These are phyloP conservation scores for Homarus gammarus DNA, from an alignment of 2,888 invertebrate genomes.

Conservation along the genomic window DNA sequence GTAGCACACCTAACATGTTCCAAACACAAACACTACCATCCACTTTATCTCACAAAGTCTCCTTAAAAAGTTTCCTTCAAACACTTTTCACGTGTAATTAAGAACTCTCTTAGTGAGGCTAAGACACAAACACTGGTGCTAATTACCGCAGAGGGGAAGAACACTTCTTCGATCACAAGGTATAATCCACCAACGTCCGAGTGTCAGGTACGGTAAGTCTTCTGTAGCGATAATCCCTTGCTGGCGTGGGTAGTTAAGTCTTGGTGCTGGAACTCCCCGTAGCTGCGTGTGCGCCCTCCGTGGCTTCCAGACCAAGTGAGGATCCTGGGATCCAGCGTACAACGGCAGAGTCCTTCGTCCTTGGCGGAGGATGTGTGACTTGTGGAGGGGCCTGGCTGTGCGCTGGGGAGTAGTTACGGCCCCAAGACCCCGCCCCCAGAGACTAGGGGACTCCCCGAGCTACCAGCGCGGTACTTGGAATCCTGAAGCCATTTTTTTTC, in stretches of 20 bases:
- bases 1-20: neutral
- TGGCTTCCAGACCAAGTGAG: slow-evolving; percentile 70
- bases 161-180: neutral
- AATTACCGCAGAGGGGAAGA: neutral
- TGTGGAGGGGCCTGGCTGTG: slow-evolving; percentile 33
- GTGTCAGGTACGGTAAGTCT: neutral
- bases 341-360: slow-evolving; percentile 54
- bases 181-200: slow-evolving; percentile 27
- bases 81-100: neutral
- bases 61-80: neutral
- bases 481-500: neutral
- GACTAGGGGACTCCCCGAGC: slow-evolving; percentile 59
- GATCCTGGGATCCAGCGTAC: slow-evolving; percentile 6
- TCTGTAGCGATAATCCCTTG: slow-evolving; percentile 39
- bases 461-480: neutral
- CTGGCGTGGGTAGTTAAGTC: slow-evolving; percentile 6
- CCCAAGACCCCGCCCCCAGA: slow-evolving; percentile 57
- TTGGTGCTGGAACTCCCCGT: slow-evolving; percentile 65
- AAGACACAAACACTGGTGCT: slow-evolving; percentile 18
- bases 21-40: neutral
- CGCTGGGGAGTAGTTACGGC: slow-evolving; percentile 59
- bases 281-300: slow-evolving; percentile 68
- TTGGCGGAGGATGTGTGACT: slow-evolving; percentile 54
- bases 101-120: slow-evolving; percentile 12
- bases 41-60: neutral